A percentile compares a stretch with the other conserved stretches of the same genome.
Evolutionary conservation across 2,113 vertebrate genomes (phyloP).

Genomic region (Platysternon megacephalum): DNA sequence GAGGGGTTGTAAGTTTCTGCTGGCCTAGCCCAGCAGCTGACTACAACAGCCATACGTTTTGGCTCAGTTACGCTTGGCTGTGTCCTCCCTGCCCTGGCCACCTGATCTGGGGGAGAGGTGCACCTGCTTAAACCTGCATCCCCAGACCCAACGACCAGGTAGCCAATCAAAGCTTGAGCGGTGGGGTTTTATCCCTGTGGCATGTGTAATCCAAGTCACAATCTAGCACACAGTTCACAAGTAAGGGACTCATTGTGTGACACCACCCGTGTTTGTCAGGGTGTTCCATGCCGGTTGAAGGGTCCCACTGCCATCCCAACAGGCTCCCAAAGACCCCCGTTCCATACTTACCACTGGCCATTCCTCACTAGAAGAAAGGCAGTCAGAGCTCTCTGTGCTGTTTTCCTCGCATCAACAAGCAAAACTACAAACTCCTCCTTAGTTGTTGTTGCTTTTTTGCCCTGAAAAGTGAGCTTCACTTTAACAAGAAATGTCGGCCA

Average conservation of each 20-base stretch:
- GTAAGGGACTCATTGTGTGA: fast-evolving
- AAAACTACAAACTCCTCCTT: not conserved
- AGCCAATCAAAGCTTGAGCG: not conserved
- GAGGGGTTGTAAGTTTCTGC: fast-evolving
- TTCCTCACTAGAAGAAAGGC: fast-evolving
- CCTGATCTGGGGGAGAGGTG: fast-evolving
- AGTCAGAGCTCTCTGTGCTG: not conserved
- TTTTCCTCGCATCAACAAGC: not conserved
- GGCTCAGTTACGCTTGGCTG: fast-evolving
- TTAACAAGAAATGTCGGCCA: fast-evolving
- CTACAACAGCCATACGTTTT: fast-evolving
- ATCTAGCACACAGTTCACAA: fast-evolving
- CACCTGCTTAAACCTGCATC: not conserved
- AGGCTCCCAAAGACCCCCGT: fast-evolving
- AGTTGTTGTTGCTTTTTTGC: not conserved
- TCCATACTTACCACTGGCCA: fast-evolving
- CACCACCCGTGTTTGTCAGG: fast-evolving
- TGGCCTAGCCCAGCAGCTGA: fast-evolving
- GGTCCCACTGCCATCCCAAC: not conserved
- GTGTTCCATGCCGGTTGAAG: not conserved
- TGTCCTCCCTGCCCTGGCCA: not conserved
- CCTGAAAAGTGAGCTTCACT: not conserved
- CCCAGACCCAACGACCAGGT: fast-evolving
- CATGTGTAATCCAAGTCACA: fast-evolving
- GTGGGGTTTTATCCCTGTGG: not conserved